A percentile compares a stretch with the other conserved stretches of the same genome.
phyloP scores from a whole-genome alignment of 2,888 invertebrate species.

The Stratiomys singularior region DNA sequence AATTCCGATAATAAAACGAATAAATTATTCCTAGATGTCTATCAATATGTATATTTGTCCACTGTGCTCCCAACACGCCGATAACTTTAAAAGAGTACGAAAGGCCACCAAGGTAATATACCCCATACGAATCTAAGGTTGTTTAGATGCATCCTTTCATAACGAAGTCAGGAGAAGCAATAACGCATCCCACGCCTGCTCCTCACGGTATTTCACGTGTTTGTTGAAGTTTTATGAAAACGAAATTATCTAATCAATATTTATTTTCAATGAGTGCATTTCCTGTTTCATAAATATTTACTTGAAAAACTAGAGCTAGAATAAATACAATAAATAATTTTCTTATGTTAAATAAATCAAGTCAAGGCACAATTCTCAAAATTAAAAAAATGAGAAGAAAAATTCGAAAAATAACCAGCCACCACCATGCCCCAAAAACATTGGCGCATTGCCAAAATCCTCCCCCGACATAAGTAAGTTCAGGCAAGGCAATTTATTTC shows the following conservation, averaged over 20 bases:
- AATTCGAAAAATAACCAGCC: slow-evolving; percentile 3
- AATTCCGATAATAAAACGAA: no score
- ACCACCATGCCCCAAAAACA: slow-evolving; percentile 25
- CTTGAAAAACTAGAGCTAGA: background rate
- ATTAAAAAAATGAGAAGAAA: background rate
- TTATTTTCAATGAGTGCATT: background rate
- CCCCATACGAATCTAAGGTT: no score
- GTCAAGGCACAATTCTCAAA: background rate
- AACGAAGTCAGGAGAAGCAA: no score
- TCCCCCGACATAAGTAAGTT: background rate
- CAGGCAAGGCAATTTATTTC: slow-evolving; percentile 28
- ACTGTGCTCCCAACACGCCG: no score
- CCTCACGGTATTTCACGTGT: no score
- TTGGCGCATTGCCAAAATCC: slow-evolving; percentile 25
- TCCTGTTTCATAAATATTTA: background rate
- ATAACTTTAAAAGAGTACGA: no score
- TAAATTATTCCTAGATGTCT: no score
- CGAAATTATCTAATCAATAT: background rate
- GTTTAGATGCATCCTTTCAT: no score
- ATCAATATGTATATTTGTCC: no score
- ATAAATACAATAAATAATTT: slow-evolving; percentile 9
- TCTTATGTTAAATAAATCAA: background rate
- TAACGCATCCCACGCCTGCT: no score
- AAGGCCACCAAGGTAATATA: no score
- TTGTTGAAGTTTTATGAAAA: background rate